Evolutionary conservation across 2,888 invertebrate species (phyloP).

Genomic region (Athetis lepigone): DNA sequence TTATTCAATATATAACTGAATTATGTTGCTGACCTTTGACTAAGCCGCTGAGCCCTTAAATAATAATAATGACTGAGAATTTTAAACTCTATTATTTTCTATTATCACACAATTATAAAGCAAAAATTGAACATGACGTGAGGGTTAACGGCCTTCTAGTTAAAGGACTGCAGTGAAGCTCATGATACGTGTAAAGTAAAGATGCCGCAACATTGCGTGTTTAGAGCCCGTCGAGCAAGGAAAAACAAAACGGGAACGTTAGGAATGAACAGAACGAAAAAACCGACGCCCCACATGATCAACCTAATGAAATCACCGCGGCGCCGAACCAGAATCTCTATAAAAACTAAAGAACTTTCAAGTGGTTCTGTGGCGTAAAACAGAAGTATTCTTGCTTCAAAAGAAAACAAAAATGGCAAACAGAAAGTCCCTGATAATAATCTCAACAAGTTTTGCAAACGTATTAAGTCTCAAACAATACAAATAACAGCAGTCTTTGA

Average conservation of each 20-base stretch:
- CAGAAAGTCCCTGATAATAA: constrained; percentile 1
- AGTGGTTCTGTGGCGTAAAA: background rate
- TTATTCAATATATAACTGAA: too few species aligned
- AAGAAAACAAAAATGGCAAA: too few species aligned
- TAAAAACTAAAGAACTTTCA: constrained; percentile 19
- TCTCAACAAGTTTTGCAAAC: constrained; percentile 11
- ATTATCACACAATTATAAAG: too few species aligned
- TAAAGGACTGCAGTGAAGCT: too few species aligned
- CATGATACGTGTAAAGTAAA: constrained; percentile 71
- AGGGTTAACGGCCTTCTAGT: too few species aligned
- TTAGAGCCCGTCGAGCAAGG: constrained; percentile 58
- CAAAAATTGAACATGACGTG: too few species aligned
- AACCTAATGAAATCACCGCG: constrained; percentile 47
- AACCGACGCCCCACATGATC: constrained; percentile 33
- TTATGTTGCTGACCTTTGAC: too few species aligned
- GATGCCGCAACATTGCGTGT: constrained; percentile 77
- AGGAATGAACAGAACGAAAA: constrained; percentile 52
- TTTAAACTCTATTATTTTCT: too few species aligned
- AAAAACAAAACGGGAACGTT: constrained; percentile 60
- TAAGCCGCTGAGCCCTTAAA: too few species aligned
- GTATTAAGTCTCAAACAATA: constrained; percentile 23
- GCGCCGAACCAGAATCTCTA: constrained; percentile 22
- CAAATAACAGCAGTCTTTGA: constrained; percentile 34
- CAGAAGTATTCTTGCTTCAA: background rate
- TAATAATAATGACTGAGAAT: too few species aligned